Conservation (phyloP, 37 sponge, comb jelly and placozoan genomes). For the Diacarnus erythraeanus region DNA sequence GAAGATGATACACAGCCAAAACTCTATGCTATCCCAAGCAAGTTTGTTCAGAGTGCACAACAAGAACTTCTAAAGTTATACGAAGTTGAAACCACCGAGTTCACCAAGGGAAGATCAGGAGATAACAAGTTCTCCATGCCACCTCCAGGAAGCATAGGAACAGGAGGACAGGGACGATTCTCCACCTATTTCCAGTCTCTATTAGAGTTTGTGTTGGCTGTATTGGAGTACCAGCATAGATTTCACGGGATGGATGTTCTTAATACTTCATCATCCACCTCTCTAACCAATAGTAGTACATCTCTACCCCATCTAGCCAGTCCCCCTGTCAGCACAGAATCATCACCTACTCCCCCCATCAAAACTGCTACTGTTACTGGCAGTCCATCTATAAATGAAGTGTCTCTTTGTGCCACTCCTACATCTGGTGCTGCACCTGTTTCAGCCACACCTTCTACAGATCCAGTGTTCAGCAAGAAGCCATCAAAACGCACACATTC, state of each 20-base stretch:
- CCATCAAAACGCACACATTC: conserved; percentile 4
- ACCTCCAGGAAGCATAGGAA: conserved; percentile 39
- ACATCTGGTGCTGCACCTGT: conserved; percentile 1
- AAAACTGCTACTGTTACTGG: not conserved
- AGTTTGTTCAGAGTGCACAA: conserved; percentile 31
- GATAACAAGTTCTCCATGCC: conserved; percentile 29
- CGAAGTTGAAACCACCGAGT: conserved; percentile 42
- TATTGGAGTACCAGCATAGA: conserved; percentile 16
- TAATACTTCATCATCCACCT: not conserved
- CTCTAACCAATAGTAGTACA: not conserved
- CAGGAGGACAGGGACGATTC: conserved; percentile 68
- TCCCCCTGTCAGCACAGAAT: not conserved
- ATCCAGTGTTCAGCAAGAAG: not conserved
- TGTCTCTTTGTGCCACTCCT: not conserved
- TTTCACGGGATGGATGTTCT: conserved; percentile 7
- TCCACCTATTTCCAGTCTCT: conserved; percentile 82
- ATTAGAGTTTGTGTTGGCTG: conserved; percentile 61
- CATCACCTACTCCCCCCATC: not conserved
- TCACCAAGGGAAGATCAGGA: conserved; percentile 13
- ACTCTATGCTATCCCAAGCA: conserved; percentile 23
- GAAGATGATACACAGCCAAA: not conserved
- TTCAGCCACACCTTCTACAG: conserved; percentile 6
- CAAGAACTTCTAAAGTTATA: conserved; percentile 64
- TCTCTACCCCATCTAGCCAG: not conserved
- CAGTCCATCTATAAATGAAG: not conserved